Percentiles rank a stretch among this genome's conserved stretches.
Evolutionary conservation across 2,113 vertebrate genomes (phyloP).

Genomic region (Crotalus horridus): DNA sequence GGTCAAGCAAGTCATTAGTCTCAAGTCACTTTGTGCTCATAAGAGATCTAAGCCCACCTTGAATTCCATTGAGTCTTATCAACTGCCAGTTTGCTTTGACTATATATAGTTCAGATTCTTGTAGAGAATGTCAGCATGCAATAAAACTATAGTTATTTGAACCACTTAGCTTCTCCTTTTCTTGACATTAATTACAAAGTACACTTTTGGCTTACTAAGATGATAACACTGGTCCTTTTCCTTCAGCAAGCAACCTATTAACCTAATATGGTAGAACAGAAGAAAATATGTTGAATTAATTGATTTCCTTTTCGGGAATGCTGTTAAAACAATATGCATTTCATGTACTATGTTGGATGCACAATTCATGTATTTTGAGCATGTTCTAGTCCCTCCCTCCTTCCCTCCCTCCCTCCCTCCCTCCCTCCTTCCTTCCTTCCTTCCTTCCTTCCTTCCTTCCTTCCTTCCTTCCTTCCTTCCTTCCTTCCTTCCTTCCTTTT

Average conservation of each 20-base stretch:
- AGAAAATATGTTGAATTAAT: slow-evolving; percentile 55
- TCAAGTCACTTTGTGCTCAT: too few species aligned
- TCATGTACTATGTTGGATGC: slow-evolving; percentile 53
- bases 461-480: neutral
- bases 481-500: slow-evolving; percentile 3
- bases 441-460: neutral
- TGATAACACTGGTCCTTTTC: slow-evolving; percentile 36
- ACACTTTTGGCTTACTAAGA: neutral
- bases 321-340: slow-evolving; percentile 57
- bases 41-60: too few species aligned
- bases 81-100: too few species aligned
- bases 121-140: too few species aligned
- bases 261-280: slow-evolving; percentile 60
- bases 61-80: too few species aligned
- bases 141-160: too few species aligned
- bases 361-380: slow-evolving; percentile 43
- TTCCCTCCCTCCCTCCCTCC: neutral
- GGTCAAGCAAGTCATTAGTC: too few species aligned
- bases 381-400: neutral
- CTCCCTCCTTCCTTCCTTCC: neutral
- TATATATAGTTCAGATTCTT: too few species aligned
- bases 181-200: neutral
- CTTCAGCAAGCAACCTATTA: slow-evolving; percentile 39
- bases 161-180: too few species aligned
- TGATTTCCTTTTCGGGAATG: slow-evolving; percentile 50